Evolutionary conservation across 2,888 invertebrate species (phyloP).

Genomic region (Urechis unicinctus): DNA sequence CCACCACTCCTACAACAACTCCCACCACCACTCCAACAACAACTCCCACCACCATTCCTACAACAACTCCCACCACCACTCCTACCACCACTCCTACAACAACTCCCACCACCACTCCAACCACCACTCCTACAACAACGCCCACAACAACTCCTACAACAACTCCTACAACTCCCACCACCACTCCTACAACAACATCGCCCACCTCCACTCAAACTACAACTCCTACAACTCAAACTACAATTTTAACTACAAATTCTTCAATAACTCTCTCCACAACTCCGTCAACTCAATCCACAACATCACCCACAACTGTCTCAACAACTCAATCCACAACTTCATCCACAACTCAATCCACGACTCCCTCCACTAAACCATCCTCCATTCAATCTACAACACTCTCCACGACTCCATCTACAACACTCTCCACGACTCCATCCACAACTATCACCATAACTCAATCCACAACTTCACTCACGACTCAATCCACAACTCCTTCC

Average conservation of each 20-base stretch:
- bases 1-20: no score
- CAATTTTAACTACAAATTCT: neutral
- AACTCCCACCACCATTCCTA: no score
- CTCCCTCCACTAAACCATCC: no score
- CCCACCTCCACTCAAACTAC: neutral
- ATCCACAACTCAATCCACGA: neutral
- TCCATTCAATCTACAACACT: no score
- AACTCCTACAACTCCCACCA: slow-evolving; percentile 1
- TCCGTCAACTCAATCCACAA: neutral
- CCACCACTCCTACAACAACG: slow-evolving; percentile 1
- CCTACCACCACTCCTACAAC: no score
- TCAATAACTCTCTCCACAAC: neutral
- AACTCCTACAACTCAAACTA: neutral
- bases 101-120: no score
- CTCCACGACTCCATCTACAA: neutral
- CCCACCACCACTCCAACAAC: no score
- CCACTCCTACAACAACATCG: neutral
- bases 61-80: no score
- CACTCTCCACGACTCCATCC: neutral
- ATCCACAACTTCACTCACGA: neutral
- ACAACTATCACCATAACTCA: neutral
- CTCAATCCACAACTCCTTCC: neutral
- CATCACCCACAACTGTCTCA: neutral
- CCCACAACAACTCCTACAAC: slow-evolving; percentile 2
- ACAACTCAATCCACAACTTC: neutral